phyloP scores from a whole-genome alignment of 2,113 vertebrate species.

The Indicator maculatus region DNA sequence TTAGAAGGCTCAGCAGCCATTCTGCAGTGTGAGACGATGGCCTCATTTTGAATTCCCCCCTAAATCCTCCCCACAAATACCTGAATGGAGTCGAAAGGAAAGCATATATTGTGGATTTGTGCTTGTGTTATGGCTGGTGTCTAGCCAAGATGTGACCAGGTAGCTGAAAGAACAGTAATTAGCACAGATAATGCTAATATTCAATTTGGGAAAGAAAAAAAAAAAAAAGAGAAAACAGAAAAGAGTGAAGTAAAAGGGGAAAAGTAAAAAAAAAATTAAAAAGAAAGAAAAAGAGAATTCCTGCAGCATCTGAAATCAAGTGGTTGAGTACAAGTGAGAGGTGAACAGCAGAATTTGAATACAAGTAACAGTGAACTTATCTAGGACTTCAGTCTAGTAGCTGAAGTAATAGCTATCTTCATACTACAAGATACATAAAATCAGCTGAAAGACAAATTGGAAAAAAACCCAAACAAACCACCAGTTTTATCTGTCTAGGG shows the following conservation, averaged over 20 bases:
- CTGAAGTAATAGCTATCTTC: not conserved
- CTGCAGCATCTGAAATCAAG: not conserved
- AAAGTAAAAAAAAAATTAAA: not conserved
- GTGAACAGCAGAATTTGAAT: not conserved
- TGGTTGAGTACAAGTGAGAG: not conserved
- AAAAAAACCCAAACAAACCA: not conserved
- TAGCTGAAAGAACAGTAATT: not conserved
- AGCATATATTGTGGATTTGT: not conserved
- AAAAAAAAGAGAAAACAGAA: not conserved
- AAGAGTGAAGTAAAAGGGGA: too few relatives aligned
- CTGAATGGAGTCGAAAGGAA: not conserved
- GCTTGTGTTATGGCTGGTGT: not conserved
- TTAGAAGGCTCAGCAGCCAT: not conserved
- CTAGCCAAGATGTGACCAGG: not conserved
- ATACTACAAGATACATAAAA: not conserved
- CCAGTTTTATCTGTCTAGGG: fast-evolving
- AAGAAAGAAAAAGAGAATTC: not conserved
- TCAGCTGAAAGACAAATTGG: not conserved
- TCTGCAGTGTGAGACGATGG: not conserved
- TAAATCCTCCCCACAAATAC: not conserved
- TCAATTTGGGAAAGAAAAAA: not conserved
- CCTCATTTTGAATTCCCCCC: not conserved
- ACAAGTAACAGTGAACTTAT: not conserved
- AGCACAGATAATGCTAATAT: not conserved
- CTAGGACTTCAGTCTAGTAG: not conserved